These are phyloP conservation scores for Cryptotermes secundus DNA, from an alignment of 1,140 invertebrate genomes.

Conservation along the genomic window DNA sequence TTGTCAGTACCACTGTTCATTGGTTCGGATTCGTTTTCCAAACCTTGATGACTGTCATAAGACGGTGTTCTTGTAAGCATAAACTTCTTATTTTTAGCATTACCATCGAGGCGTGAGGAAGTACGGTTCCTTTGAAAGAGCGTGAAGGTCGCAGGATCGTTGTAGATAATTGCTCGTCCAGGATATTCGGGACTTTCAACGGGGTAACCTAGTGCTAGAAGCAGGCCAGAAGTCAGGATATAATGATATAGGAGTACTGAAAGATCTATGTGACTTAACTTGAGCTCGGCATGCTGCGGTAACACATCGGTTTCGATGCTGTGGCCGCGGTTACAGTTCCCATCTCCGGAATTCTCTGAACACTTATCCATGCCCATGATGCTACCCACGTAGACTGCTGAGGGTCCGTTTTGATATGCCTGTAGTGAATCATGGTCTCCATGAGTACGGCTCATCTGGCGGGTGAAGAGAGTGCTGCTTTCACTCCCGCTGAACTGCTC, in stretches of 20 bases:
- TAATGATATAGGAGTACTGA: conserved; percentile 56
- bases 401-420: background rate
- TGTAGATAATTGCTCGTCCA: conserved; percentile 62
- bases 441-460: conserved; percentile 49
- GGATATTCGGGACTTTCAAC: conserved; percentile 59
- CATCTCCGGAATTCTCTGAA: background rate
- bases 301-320: conserved; percentile 39
- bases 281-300: conserved; percentile 45
- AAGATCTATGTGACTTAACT: conserved; percentile 48
- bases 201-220: conserved; percentile 72
- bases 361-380: conserved; percentile 28
- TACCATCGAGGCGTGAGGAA: conserved; percentile 55
- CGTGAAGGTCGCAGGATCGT: conserved; percentile 48
- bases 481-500: conserved; percentile 40
- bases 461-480: conserved; percentile 44
- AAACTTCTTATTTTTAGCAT: conserved; percentile 66
- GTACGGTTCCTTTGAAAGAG: conserved; percentile 40
- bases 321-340: background rate
- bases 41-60: background rate
- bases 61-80: conserved; percentile 49
- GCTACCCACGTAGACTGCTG: conserved; percentile 33
- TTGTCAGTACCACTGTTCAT: conserved; percentile 41
- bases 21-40: background rate
- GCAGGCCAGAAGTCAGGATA: conserved; percentile 61
- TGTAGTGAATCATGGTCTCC: conserved; percentile 42